A percentile compares a stretch with the other conserved stretches of the same genome.
phyloP scores from a whole-genome alignment of 1,140 invertebrate genomes.

The Whitmania pigra region DNA sequence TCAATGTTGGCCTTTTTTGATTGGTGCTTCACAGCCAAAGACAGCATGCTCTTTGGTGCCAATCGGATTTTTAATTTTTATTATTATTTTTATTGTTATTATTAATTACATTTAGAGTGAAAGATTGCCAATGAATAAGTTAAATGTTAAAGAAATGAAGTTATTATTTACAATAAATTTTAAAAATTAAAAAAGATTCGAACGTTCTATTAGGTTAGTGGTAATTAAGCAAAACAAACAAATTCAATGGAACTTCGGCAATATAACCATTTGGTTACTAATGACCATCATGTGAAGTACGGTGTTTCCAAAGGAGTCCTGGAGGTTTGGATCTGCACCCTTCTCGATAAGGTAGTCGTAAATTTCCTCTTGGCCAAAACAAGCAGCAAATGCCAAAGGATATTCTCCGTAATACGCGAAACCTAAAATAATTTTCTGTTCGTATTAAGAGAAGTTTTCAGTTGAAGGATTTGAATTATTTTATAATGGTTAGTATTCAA shows the following conservation, averaged over 20 bases:
- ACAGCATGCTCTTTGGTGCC: constrained; percentile 77
- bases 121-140: no score
- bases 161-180: no score
- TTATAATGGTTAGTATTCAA: no score
- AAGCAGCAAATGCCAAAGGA: constrained; percentile 88
- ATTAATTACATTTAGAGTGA: no score
- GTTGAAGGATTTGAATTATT: no score
- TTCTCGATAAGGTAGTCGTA: constrained; percentile 85
- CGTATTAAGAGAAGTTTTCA: constrained; percentile 23
- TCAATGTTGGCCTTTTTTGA: constrained; percentile 78
- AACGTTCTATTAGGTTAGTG: no score
- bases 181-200: no score
- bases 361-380: constrained; percentile 88
- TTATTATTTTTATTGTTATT: no score
- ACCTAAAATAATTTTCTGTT: constrained; percentile 43
- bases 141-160: no score
- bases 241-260: no score
- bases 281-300: constrained; percentile 97
- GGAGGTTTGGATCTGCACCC: constrained; percentile 78
- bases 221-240: no score
- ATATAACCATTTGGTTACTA: constrained; percentile 70
- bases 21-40: constrained; percentile 86
- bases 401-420: constrained; percentile 89
- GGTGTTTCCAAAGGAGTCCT: constrained; percentile 64
- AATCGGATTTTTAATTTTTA: background rate